Conservation (phyloP, 1,140 invertebrate species). For the Dendrolimus punctatus region DNA sequence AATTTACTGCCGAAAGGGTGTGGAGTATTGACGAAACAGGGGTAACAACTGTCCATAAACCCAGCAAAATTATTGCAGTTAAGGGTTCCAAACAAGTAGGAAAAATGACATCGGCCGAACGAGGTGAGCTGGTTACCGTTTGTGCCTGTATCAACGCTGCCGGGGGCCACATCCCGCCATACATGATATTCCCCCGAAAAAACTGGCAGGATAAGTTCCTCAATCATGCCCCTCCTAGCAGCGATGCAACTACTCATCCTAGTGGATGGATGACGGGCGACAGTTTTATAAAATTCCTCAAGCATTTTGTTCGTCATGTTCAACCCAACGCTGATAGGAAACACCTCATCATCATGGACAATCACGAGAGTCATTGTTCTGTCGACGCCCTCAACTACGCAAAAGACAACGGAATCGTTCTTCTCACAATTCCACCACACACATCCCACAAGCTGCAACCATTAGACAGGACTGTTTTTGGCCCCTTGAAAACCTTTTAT, state of each 20-base stretch:
- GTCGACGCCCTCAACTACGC: slow-evolving; percentile 26
- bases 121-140: slow-evolving; percentile 59
- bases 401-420: slow-evolving; percentile 33
- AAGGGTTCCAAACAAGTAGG: slow-evolving; percentile 64
- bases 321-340: slow-evolving; percentile 2
- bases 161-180: slow-evolving; percentile 50
- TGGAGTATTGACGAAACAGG: slow-evolving; percentile 52
- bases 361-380: slow-evolving; percentile 27
- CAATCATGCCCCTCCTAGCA: slow-evolving; percentile 35
- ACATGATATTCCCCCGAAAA: slow-evolving; percentile 54
- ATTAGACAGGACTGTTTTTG: slow-evolving; percentile 41
- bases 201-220: slow-evolving; percentile 39
- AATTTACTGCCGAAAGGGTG: slow-evolving; percentile 9
- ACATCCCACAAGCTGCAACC: slow-evolving; percentile 36
- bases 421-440: slow-evolving; percentile 34
- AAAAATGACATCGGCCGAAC: slow-evolving; percentile 51
- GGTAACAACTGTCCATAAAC: slow-evolving; percentile 59
- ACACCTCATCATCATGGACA: slow-evolving; percentile 21
- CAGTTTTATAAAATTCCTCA: slow-evolving; percentile 26
- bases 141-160: slow-evolving; percentile 38
- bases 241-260: slow-evolving; percentile 28
- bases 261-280: slow-evolving; percentile 49
- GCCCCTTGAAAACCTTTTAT: slow-evolving; percentile 38
- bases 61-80: slow-evolving; percentile 31
- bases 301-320: slow-evolving; percentile 10